Percentiles rank a stretch among this genome's conserved stretches.
phyloP scores from a whole-genome alignment of 1,140 invertebrate species.

The Tetramorium alpestre region DNA sequence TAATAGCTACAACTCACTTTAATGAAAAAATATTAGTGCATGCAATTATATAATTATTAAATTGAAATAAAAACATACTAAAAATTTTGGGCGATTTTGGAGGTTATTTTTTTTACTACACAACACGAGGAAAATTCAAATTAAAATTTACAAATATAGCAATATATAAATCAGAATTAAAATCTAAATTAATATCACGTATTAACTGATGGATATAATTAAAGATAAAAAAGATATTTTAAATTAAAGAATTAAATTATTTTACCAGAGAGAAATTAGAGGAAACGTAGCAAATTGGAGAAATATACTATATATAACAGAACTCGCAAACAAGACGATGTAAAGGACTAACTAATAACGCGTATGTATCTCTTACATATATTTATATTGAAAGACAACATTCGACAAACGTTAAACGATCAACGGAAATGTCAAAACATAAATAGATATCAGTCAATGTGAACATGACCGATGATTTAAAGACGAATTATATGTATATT shows the following conservation, averaged over 20 bases:
- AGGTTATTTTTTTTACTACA: neutral
- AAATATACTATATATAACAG: neutral
- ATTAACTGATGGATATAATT: neutral
- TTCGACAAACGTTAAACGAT: neutral
- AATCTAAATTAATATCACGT: too few relatives aligned
- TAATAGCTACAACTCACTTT: neutral
- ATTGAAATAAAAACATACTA: neutral
- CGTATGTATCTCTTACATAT: neutral
- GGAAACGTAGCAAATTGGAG: neutral
- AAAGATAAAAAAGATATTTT: neutral
- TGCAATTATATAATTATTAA: neutral
- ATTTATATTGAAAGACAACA: neutral
- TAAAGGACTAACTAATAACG: neutral
- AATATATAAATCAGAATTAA: neutral
- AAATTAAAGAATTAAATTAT: neutral
- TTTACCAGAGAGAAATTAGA: neutral
- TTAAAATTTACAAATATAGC: neutral
- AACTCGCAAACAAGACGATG: neutral
- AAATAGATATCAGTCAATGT: constrained; percentile 6
- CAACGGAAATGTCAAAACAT: neutral
- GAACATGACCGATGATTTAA: neutral
- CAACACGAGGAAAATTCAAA: neutral
- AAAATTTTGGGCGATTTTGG: neutral
- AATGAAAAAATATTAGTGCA: neutral
- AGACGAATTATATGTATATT: neutral